Conservation (phyloP, 2,113 vertebrate species). For the Tyrannus savana region DNA sequence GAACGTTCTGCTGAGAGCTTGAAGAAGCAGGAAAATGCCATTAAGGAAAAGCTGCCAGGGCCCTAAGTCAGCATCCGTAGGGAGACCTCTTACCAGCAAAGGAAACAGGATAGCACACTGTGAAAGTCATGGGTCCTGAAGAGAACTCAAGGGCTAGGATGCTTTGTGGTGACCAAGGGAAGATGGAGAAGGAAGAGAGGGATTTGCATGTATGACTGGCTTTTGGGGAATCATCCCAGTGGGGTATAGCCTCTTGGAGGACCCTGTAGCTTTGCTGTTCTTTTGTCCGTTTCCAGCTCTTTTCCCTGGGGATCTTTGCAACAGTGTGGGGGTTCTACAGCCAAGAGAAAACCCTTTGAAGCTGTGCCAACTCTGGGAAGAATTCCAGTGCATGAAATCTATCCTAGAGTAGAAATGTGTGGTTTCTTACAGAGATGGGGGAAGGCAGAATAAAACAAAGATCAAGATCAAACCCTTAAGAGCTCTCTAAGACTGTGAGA, state of each 20-base stretch:
- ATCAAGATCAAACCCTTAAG: background rate
- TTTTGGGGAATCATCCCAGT: background rate
- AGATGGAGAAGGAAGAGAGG: background rate
- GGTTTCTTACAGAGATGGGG: constrained; percentile 5
- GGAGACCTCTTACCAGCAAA: background rate
- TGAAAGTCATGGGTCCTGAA: background rate
- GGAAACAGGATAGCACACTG: background rate
- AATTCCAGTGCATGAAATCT: constrained; percentile 41
- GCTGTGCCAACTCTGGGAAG: constrained; percentile 42
- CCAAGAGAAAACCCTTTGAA: constrained; percentile 40
- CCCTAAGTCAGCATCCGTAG: background rate
- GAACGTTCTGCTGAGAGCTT: background rate
- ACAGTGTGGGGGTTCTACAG: constrained; percentile 15
- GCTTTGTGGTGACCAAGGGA: background rate
- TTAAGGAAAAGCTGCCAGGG: background rate
- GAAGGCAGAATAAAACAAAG: constrained; percentile 11
- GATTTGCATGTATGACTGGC: background rate
- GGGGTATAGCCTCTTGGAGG: background rate
- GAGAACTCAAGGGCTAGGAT: background rate
- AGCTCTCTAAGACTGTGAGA: background rate
- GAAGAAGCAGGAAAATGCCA: background rate
- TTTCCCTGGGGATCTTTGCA: constrained; percentile 2
- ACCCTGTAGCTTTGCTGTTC: background rate
- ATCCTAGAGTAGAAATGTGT: constrained; percentile 3
- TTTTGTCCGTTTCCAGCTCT: background rate